These are phyloP conservation scores for Trididemnum clinides DNA, from an alignment of 23 tunicate genomes.

Conservation along the genomic window DNA sequence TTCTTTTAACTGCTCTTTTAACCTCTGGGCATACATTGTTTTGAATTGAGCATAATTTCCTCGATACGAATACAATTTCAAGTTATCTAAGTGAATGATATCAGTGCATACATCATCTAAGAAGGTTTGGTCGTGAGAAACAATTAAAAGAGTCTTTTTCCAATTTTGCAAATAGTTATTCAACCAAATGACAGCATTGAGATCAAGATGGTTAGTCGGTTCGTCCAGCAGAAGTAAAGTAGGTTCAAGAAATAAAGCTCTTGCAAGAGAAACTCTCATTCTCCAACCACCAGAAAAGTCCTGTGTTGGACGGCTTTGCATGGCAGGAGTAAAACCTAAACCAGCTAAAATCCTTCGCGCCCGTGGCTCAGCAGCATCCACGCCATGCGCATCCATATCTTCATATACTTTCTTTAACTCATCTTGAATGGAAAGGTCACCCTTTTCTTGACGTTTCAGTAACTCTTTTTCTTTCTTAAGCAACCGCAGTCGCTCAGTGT, in stretches of 20 bases:
- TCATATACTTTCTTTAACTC: slow-evolving; percentile 89
- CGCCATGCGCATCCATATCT: slow-evolving; percentile 94
- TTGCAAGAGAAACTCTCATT: slow-evolving; percentile 98
- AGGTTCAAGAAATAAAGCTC: slow-evolving; percentile 97
- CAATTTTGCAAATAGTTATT: slow-evolving; percentile 94
- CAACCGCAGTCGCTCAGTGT: slow-evolving; percentile 68
- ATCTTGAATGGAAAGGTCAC: slow-evolving; percentile 84
- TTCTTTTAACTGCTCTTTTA: slow-evolving; percentile 76
- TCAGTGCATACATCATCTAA: slow-evolving; percentile 96
- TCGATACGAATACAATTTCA: slow-evolving; percentile 84
- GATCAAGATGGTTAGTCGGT: slow-evolving; percentile 99
- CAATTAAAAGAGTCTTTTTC: slow-evolving; percentile 96
- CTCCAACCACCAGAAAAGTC: slow-evolving; percentile 99
- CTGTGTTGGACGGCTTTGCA: slow-evolving; percentile 87
- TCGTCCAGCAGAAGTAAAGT: slow-evolving; percentile 94
- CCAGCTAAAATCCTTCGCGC: slow-evolving; percentile 96
- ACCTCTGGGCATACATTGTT: slow-evolving; percentile 81
- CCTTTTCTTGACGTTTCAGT: slow-evolving; percentile 60
- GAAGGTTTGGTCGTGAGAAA: slow-evolving; percentile 97
- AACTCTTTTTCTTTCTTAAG: slow-evolving; percentile 71
- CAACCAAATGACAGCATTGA: slow-evolving; percentile 99
- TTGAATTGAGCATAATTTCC: slow-evolving; percentile 96
- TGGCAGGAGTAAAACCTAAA: slow-evolving; percentile 88
- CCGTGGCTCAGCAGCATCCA: slow-evolving; percentile 89
- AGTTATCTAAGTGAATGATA: slow-evolving; percentile 84